Conservation (phyloP, 1,140 invertebrate genomes). For the Eumeta japonica region DNA sequence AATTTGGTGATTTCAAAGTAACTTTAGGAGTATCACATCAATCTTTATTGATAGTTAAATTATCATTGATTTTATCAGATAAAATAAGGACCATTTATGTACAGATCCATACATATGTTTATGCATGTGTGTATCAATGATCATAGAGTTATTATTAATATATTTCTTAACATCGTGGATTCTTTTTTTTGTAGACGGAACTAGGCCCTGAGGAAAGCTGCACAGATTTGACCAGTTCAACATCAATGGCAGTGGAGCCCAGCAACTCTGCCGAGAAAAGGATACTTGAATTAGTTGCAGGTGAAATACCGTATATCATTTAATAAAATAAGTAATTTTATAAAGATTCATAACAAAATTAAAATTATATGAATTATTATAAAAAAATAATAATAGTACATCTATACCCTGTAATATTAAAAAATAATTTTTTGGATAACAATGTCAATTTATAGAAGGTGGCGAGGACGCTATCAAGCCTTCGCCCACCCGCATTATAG, state of each 20-base stretch:
- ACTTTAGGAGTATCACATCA: no score
- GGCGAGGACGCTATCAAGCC: conserved; percentile 60
- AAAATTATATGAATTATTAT: neutral
- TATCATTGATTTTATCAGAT: no score
- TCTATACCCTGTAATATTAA: neutral
- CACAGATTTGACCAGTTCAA: conserved; percentile 45
- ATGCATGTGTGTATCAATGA: no score
- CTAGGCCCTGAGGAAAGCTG: conserved; percentile 42
- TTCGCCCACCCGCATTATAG: conserved; percentile 61
- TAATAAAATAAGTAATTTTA: no score
- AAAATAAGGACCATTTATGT: no score
- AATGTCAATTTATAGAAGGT: conserved; percentile 32
- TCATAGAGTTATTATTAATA: no score
- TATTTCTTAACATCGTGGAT: conserved; percentile 1
- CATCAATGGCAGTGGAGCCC: conserved; percentile 49
- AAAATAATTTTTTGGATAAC: neutral
- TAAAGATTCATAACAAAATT: neutral
- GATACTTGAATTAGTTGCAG: conserved; percentile 67
- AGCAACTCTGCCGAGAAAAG: conserved; percentile 62
- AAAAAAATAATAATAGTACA: neutral
- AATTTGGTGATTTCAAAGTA: no score
- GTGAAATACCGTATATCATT: conserved; percentile 41
- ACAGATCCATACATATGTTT: no score
- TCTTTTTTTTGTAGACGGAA: conserved; percentile 21
- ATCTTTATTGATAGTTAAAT: no score